Percentiles rank a stretch among this genome's conserved stretches.
Conservation (phyloP, 2,113 vertebrate genomes). For the Solea solea region DNA sequence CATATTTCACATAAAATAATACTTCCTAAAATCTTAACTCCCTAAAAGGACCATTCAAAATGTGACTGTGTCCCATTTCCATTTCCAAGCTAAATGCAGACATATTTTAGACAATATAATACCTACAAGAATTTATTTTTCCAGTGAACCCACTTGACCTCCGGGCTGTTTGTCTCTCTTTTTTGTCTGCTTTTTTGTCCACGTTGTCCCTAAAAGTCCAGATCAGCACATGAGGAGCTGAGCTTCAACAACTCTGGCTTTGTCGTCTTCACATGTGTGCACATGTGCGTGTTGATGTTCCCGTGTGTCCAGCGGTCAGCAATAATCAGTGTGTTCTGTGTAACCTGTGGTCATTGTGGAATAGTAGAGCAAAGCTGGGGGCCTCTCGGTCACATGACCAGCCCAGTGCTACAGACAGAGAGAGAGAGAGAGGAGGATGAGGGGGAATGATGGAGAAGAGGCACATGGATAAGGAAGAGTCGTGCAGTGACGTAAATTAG, state of each 20-base stretch:
- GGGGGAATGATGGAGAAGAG: not conserved
- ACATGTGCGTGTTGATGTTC: conserved; percentile 16
- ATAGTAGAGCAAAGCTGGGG: conserved; percentile 34
- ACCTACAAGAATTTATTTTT: not conserved
- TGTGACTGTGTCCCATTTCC: not conserved
- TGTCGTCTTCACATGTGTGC: not conserved
- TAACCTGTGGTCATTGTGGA: conserved; percentile 12
- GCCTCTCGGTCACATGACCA: conserved; percentile 37
- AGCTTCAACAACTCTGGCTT: conserved; percentile 7
- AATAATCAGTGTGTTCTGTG: conserved; percentile 16
- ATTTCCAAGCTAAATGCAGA: no score
- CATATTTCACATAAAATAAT: not conserved
- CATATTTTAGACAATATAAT: not conserved
- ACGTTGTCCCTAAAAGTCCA: not conserved
- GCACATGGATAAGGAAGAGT: no score
- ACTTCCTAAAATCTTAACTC: no score
- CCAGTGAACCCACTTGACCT: not conserved
- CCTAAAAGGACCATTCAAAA: not conserved
- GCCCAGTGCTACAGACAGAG: conserved; percentile 12
- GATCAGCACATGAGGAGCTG: not conserved
- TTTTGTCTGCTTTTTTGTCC: no score
- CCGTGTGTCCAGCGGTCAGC: conserved; percentile 14
- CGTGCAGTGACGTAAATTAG: no score
- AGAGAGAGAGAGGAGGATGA: conserved; percentile 1
- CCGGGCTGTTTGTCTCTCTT: not conserved